Conservation (phyloP, 2,113 vertebrate species). For the Sterna hirundo region DNA sequence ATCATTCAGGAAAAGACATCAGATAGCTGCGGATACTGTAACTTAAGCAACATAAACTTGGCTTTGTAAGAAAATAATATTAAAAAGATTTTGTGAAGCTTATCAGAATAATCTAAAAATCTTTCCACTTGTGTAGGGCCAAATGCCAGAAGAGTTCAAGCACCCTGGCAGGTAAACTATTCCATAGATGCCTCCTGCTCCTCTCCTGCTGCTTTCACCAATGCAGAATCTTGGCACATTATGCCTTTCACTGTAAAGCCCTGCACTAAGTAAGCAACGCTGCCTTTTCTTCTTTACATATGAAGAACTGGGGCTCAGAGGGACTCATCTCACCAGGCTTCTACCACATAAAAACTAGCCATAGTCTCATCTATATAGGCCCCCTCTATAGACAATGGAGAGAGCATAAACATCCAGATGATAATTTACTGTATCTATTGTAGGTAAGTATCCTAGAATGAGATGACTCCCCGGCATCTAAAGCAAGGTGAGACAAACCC, state of each 20-base stretch:
- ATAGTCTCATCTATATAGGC: neutral
- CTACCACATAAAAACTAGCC: neutral
- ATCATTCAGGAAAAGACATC: neutral
- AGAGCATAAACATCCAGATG: neutral
- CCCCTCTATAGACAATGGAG: neutral
- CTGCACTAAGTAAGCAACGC: accelerated
- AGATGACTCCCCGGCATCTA: neutral
- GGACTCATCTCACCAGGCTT: neutral
- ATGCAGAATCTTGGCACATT: neutral
- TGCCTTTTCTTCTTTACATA: neutral
- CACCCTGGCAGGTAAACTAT: neutral
- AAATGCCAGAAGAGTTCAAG: neutral
- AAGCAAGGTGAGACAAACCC: neutral
- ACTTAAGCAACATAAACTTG: neutral
- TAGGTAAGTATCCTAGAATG: neutral
- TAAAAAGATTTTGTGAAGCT: neutral
- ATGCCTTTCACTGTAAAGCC: neutral
- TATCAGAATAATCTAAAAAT: neutral
- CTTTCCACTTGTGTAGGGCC: neutral
- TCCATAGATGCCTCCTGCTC: neutral
- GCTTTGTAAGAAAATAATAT: neutral
- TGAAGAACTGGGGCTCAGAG: neutral
- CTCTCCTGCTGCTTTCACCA: neutral
- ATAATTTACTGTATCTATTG: neutral
- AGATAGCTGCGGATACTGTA: neutral